Evolutionary conservation across 2,888 invertebrate species (phyloP).

Genomic region (Phoenoteleia sp.): DNA sequence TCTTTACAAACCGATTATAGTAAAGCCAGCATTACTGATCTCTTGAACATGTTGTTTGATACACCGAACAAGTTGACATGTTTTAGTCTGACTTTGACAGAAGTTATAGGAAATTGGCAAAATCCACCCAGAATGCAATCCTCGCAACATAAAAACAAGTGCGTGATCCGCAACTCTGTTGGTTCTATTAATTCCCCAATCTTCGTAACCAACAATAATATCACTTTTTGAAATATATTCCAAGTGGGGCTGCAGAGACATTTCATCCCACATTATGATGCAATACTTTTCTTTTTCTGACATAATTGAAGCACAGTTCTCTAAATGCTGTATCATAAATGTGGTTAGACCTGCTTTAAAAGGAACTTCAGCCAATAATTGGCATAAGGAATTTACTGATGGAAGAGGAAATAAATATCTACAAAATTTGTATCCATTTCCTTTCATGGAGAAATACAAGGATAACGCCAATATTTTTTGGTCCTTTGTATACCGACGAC

Average conservation of each 20-base stretch:
- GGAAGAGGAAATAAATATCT: background rate
- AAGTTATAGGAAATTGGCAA: slow-evolving; percentile 55
- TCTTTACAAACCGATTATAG: too few relatives aligned
- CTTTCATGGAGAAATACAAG: background rate
- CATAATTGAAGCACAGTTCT: background rate
- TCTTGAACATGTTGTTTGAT: slow-evolving; percentile 46
- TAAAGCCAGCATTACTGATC: too few relatives aligned
- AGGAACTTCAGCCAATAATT: background rate
- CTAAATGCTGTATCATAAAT: background rate
- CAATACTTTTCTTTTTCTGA: background rate
- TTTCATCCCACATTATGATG: slow-evolving; percentile 12
- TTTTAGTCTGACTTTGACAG: slow-evolving; percentile 42
- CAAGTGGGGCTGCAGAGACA: background rate
- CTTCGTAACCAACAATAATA: background rate
- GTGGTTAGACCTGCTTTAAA: background rate
- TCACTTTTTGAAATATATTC: background rate
- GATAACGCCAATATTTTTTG: background rate
- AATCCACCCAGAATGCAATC: slow-evolving; percentile 44
- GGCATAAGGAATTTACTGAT: background rate
- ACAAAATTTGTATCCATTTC: background rate
- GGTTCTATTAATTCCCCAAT: slow-evolving; percentile 7
- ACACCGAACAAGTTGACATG: slow-evolving; percentile 13
- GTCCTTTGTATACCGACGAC: background rate
- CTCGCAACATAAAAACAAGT: slow-evolving; percentile 61
- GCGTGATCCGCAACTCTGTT: slow-evolving; percentile 46